These are phyloP conservation scores for Passer domesticus DNA, from an alignment of 2,113 vertebrate species.

Conservation along the genomic window DNA sequence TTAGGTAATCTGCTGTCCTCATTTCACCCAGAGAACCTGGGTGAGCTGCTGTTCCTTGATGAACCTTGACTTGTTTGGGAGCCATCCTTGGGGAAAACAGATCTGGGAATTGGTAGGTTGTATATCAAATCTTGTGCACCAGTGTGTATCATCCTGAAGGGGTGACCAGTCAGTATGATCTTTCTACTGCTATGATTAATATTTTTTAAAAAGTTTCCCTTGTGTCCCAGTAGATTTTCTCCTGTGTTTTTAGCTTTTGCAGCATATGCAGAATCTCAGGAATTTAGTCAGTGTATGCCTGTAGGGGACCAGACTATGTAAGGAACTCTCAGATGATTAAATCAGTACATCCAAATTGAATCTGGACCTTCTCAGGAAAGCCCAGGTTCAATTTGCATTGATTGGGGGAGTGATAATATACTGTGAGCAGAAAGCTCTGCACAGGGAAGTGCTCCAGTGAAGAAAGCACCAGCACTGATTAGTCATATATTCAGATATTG, in stretches of 20 bases:
- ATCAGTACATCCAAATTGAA: slow-evolving; percentile 21
- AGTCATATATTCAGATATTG: not conserved
- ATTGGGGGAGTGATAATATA: not conserved
- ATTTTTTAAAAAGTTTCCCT: not conserved
- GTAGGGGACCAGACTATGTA: not conserved
- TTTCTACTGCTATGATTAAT: not conserved
- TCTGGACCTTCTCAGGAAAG: not conserved
- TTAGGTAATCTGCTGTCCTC: not conserved
- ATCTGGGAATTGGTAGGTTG: not conserved
- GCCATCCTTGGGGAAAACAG: not conserved
- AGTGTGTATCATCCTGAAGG: not conserved
- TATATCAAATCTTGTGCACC: not conserved
- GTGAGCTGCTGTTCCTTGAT: not conserved
- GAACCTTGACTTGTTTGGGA: not conserved
- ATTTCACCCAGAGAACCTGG: not conserved
- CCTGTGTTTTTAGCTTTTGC: not conserved
- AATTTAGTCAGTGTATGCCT: not conserved
- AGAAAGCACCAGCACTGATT: not conserved
- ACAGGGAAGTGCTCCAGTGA: not conserved
- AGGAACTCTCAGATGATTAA: not conserved
- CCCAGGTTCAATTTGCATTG: not conserved
- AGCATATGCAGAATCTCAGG: not conserved
- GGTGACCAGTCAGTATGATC: not conserved
- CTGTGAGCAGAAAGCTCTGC: not conserved
- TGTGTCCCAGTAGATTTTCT: not conserved